A percentile compares a stretch with the other conserved stretches of the same genome.
Evolutionary conservation across 2,113 vertebrate species (phyloP).

Genomic region (Apeltes quadracus): DNA sequence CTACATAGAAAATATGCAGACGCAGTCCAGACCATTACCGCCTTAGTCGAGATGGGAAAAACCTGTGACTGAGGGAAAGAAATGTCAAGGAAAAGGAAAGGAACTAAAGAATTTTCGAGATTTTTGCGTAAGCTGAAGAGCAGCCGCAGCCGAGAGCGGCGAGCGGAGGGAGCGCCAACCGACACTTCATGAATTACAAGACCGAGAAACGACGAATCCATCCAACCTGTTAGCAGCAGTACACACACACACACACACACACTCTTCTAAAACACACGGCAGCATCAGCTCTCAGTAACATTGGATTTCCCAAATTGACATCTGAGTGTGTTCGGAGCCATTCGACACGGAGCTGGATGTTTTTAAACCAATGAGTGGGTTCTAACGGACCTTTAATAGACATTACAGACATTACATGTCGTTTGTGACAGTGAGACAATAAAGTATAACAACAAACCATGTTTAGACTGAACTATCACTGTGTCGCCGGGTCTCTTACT

Average conservation of each 20-base stretch:
- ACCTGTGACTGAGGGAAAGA: conserved; percentile 37
- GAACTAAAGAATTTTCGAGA: conserved; percentile 33
- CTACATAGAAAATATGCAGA: conserved; percentile 38
- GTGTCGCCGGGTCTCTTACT: conserved; percentile 21
- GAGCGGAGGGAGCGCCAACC: too few species aligned
- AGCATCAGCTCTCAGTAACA: conserved; percentile 4
- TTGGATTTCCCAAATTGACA: neutral
- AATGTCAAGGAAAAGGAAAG: conserved; percentile 28
- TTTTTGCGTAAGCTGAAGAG: conserved; percentile 36
- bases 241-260: neutral
- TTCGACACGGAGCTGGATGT: too few species aligned
- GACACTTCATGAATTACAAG: conserved; percentile 7
- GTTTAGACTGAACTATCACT: neutral
- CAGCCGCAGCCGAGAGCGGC: too few species aligned
- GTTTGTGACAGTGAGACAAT: too few species aligned
- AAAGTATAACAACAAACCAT: too few species aligned
- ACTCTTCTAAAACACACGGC: neutral
- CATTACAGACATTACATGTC: too few species aligned
- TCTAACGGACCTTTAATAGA: too few species aligned
- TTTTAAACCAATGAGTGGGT: too few species aligned
- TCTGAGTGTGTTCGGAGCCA: neutral
- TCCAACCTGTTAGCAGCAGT: conserved; percentile 22
- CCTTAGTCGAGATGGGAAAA: conserved; percentile 44
- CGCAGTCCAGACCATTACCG: conserved; percentile 41
- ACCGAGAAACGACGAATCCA: conserved; percentile 6